These are phyloP conservation scores for Drosophila meridiana DNA, from an alignment of 2,888 invertebrate species.

Conservation along the genomic window DNA sequence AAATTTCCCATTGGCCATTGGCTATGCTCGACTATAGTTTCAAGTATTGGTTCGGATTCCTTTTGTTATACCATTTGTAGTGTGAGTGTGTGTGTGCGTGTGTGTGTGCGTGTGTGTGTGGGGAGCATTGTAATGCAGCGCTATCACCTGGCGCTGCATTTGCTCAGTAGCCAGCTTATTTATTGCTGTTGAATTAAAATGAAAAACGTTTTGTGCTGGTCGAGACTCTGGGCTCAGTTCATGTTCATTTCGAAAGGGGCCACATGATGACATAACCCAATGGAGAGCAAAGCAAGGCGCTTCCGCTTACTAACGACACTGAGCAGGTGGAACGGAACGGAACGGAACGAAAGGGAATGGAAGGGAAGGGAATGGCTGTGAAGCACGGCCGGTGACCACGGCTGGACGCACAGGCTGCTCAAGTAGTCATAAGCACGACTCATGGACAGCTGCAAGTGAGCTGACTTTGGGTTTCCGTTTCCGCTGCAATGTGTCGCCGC, in stretches of 20 bases:
- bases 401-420: slow-evolving; percentile 59
- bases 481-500: slow-evolving; percentile 79
- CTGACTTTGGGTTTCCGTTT: slow-evolving; percentile 64
- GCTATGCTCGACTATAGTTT: slow-evolving; percentile 12
- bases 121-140: slow-evolving; percentile 50
- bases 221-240: slow-evolving; percentile 46
- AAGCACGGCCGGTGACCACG: slow-evolving; percentile 41
- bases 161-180: slow-evolving; percentile 60
- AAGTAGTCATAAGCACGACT: slow-evolving; percentile 76
- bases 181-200: slow-evolving; percentile 70
- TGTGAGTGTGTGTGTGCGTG: neutral
- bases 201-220: slow-evolving; percentile 58
- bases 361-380: neutral
- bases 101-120: neutral
- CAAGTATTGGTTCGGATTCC: slow-evolving; percentile 22
- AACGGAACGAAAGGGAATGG: neutral
- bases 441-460: slow-evolving; percentile 68
- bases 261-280: slow-evolving; percentile 42
- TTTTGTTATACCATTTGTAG: slow-evolving; percentile 32
- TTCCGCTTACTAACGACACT: slow-evolving; percentile 61
- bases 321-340: slow-evolving; percentile 13
- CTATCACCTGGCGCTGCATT: slow-evolving; percentile 59
- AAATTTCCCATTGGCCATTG: slow-evolving; percentile 49
- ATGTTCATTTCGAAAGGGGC: slow-evolving; percentile 50
- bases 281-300: slow-evolving; percentile 36